Percentiles rank a stretch among this genome's conserved stretches.
These are phyloP conservation scores for Ornithoptera alexandrae DNA, from an alignment of 2,888 invertebrate genomes.

Conservation along the genomic window DNA sequence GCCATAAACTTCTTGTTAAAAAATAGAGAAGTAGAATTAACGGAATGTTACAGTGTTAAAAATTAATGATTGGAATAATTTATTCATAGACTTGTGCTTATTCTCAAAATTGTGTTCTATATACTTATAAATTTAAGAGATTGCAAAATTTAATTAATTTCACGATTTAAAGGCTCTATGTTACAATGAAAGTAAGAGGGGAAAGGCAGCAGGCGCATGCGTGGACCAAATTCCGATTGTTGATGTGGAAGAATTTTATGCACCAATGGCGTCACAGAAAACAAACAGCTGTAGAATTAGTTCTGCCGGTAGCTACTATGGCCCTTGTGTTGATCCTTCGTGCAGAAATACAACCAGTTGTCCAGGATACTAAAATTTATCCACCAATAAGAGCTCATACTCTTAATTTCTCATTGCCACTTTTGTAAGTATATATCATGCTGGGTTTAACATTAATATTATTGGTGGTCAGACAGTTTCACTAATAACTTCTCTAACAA, in stretches of 20 bases:
- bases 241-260: conserved; percentile 92
- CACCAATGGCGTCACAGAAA: conserved; percentile 86
- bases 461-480: neutral
- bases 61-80: too few relatives aligned
- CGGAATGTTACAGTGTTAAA: too few relatives aligned
- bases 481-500: neutral
- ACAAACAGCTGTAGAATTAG: conserved; percentile 84
- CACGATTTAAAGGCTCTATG: conserved; percentile 1
- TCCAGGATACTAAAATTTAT: conserved; percentile 43
- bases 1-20: too few relatives aligned
- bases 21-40: too few relatives aligned
- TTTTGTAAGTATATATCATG: conserved; percentile 54
- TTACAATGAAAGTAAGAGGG: conserved; percentile 34
- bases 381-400: conserved; percentile 50
- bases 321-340: conserved; percentile 85
- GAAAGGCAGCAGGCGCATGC: conserved; percentile 47
- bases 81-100: too few relatives aligned
- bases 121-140: neutral
- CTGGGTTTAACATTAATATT: neutral
- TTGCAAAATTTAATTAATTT: neutral
- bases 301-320: conserved; percentile 84
- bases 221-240: conserved; percentile 82
- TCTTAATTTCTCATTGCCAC: conserved; percentile 37
- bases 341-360: conserved; percentile 81
- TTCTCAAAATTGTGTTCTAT: neutral